Conservation (phyloP, 2,888 invertebrate genomes). For the Noctuana brunneofusca region DNA sequence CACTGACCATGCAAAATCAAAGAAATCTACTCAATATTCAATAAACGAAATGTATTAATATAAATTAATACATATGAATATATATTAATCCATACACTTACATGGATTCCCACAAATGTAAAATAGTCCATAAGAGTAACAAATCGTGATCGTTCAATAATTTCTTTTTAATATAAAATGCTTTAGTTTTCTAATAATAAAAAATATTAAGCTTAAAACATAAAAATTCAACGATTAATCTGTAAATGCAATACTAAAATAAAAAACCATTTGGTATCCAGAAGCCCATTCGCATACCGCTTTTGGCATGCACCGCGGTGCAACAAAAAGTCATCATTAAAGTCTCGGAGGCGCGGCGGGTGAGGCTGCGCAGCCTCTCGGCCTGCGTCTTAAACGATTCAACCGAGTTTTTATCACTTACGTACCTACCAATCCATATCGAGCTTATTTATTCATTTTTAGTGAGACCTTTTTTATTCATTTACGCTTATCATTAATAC, state of each 20-base stretch:
- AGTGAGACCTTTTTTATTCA: constrained; percentile 57
- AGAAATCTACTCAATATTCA: background rate
- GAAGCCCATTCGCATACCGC: constrained; percentile 46
- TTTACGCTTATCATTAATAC: constrained; percentile 42
- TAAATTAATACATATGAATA: too few relatives aligned
- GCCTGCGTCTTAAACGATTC: constrained; percentile 70
- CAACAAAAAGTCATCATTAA: constrained; percentile 81
- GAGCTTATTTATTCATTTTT: constrained; percentile 69
- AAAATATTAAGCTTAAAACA: background rate
- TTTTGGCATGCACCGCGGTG: constrained; percentile 49
- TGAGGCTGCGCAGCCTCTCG: constrained; percentile 64
- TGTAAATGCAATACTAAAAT: background rate
- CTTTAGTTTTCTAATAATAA: too few relatives aligned
- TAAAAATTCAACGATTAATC: background rate
- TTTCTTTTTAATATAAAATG: too few relatives aligned
- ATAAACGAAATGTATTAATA: too few relatives aligned
- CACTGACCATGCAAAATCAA: background rate
- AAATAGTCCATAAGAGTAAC: too few relatives aligned
- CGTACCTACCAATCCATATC: constrained; percentile 70
- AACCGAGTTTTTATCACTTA: constrained; percentile 74
- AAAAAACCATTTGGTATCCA: background rate
- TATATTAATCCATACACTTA: too few relatives aligned
- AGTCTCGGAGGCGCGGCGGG: constrained; percentile 75
- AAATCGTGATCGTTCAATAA: too few relatives aligned
- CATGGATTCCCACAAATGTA: too few relatives aligned